phyloP scores from a whole-genome alignment of 2,113 vertebrate species.

The Antigone vipio region DNA sequence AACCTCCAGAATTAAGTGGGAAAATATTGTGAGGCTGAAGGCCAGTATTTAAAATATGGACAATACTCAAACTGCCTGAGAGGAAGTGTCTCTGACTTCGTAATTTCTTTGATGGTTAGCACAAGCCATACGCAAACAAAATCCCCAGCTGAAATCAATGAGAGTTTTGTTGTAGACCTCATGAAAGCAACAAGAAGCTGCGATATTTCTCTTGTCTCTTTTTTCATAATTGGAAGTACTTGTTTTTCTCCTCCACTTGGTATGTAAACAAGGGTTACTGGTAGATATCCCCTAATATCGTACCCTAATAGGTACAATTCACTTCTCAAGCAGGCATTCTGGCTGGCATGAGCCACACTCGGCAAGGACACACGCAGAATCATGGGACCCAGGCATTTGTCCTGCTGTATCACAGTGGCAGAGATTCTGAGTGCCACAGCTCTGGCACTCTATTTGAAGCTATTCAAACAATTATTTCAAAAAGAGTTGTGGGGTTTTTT shows the following conservation, averaged over 20 bases:
- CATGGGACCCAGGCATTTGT: accelerated
- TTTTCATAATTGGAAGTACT: background rate
- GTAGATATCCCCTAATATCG: background rate
- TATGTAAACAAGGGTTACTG: background rate
- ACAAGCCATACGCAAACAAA: background rate
- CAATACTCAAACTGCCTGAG: background rate
- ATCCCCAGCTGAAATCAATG: background rate
- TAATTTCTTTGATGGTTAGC: background rate
- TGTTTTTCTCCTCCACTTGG: background rate
- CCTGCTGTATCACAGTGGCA: background rate
- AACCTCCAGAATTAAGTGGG: background rate
- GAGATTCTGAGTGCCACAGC: background rate
- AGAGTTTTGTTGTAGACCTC: background rate
- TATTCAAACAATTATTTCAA: background rate
- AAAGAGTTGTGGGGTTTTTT: background rate
- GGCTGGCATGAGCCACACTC: background rate
- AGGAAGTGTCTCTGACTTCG: background rate
- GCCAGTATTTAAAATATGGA: background rate
- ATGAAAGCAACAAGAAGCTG: background rate
- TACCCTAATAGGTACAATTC: too few species aligned
- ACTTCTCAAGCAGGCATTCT: background rate
- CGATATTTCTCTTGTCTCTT: background rate
- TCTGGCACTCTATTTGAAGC: background rate
- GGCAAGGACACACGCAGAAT: background rate
- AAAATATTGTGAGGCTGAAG: background rate